Evolutionary conservation across 2,113 vertebrate genomes (phyloP), one percentile per base, ranked within the genome.

Genomic region (Lutjanus erythropterus): DNA sequence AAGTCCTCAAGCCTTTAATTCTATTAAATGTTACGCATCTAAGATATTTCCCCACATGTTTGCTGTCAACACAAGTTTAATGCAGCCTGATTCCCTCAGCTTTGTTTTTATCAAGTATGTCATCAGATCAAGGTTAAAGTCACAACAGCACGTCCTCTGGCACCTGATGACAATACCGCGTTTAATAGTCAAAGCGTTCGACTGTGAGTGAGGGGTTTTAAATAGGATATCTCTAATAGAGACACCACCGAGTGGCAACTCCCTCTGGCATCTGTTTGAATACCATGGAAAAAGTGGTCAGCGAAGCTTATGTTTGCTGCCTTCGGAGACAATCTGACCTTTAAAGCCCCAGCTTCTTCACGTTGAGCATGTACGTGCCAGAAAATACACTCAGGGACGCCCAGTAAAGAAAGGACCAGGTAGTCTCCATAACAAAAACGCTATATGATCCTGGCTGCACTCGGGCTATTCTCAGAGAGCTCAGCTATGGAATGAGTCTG

Each of bases 291-390:
- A 88, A 83, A 83, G 60, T 25, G 42, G 42, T 80, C 65, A 56
- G 72, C 29, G 62, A 67, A 78, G 80, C 83, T 80, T 87, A 89
- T 84, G 73, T 75, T 69, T 73, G 42, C 18, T 71, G 83, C 59
- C 80, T 67, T 83, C 46, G 67, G 73, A 79, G 80, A 85, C 78
- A 56, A 65, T 78, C 39, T 92, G 90, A 90, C 86, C 88, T 88
- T 84, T 80, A 19, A 52, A 23, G 78, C 29, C 71, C 52, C 31
- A 31, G 52, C 56, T 44, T 71, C 41, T 56, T 29, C 44, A 64
- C 50, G 50, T 41, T 56, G 49, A 62, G 33, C 58, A 49, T 71
- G 76, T 81, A 59, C 55, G 21, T n/a, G 74, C 58, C 14, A 65
- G 72, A 68, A 83, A 86, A 81, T 59, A 86, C 41, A 73, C 9